These are phyloP conservation scores for Tarsius wallacei DNA, from an alignment of 2,797 vertebrate species.

Conservation along the genomic window DNA sequence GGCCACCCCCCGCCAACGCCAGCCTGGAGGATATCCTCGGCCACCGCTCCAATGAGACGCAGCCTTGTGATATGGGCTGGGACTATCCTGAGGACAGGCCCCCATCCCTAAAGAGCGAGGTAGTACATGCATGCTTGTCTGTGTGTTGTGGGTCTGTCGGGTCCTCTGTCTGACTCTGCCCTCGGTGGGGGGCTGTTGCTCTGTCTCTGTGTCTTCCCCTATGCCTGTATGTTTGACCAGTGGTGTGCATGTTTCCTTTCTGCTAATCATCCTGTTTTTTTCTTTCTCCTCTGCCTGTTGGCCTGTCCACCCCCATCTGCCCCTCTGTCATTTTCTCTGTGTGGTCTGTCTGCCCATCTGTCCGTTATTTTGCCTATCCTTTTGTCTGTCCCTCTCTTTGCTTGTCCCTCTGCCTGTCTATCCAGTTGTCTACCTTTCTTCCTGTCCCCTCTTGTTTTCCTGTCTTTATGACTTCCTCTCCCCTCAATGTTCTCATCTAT, in stretches of 20 bases:
- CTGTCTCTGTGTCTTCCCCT: not conserved
- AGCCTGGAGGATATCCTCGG: slow-evolving; percentile 91
- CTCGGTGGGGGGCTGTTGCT: fast-evolving
- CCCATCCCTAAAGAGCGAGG: slow-evolving; percentile 92
- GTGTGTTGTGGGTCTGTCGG: not conserved
- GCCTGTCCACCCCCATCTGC: no score
- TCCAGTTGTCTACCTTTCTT: not conserved
- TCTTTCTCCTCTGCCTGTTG: not conserved
- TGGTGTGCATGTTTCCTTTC: not conserved
- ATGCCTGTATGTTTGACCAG: not conserved
- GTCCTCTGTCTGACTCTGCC: not conserved
- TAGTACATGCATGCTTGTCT: slow-evolving; percentile 75
- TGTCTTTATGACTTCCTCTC: not conserved
- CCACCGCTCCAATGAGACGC: slow-evolving; percentile 92
- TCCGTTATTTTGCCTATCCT: not conserved
- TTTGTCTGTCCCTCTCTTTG: not conserved
- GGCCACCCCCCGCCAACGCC: slow-evolving; percentile 82
- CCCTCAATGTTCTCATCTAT: not conserved
- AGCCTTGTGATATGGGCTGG: slow-evolving; percentile 91
- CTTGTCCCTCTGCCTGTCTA: not conserved
- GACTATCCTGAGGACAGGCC: slow-evolving; percentile 88
- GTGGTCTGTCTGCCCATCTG: not conserved
- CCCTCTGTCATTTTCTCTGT: not conserved
- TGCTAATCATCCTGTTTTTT: not conserved
- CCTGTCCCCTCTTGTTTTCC: not conserved